Evolutionary conservation across 1,140 invertebrate species (phyloP).

Genomic region (Catajapyx aquilonaris): DNA sequence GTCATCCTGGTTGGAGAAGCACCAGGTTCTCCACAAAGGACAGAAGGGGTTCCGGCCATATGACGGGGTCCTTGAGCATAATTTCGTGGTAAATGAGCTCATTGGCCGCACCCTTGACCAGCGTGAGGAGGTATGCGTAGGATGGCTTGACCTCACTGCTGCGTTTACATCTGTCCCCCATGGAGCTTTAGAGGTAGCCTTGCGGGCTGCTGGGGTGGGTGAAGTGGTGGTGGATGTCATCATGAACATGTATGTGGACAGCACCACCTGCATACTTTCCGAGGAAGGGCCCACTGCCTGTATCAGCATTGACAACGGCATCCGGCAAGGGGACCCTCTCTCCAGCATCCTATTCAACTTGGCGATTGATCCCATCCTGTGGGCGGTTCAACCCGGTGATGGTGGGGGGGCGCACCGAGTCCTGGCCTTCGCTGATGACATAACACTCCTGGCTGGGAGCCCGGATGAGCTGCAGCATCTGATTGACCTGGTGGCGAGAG

Average conservation of each 20-base stretch:
- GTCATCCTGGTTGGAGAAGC: not conserved
- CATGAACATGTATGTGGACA: slow-evolving; percentile 1
- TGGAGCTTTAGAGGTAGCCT: too few species aligned
- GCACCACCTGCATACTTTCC: slow-evolving; percentile 1
- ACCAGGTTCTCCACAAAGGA: slow-evolving; percentile 1
- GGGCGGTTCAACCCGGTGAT: slow-evolving; percentile 1
- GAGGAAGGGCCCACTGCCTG: slow-evolving; percentile 7
- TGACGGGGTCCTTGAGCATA: too few species aligned
- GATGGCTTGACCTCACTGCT: not conserved
- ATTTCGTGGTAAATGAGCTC: slow-evolving; percentile 4
- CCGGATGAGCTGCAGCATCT: not conserved
- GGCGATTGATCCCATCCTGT: too few species aligned
- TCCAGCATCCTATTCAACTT: too few species aligned
- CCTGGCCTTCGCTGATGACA: slow-evolving; percentile 9
- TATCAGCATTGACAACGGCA: slow-evolving; percentile 9
- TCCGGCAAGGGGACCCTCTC: too few species aligned
- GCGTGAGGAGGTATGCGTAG: slow-evolving; percentile 1
- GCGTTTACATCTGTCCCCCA: not conserved
- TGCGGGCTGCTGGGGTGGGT: not conserved
- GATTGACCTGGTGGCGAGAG: not conserved
- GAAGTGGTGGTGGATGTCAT: not conserved
- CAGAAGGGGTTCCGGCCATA: too few species aligned
- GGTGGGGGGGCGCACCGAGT: not conserved
- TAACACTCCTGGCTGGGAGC: slow-evolving; percentile 2
- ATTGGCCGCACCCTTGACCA: not conserved